Percentiles rank a stretch among this genome's conserved stretches.
phyloP scores from a whole-genome alignment of 2,797 vertebrate genomes.

The Sebastes jordani region DNA sequence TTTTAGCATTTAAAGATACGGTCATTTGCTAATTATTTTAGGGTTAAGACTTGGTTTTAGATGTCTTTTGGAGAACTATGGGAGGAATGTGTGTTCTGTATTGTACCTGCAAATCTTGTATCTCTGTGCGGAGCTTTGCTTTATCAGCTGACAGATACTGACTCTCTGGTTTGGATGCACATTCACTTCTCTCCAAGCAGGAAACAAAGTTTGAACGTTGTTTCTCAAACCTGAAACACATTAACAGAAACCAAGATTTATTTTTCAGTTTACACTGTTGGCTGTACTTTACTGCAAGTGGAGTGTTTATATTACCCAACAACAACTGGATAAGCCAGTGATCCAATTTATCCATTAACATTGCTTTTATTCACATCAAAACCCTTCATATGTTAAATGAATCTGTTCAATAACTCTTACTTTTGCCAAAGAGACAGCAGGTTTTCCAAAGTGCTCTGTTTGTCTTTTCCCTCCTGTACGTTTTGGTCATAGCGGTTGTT shows the following conservation, averaged over 20 bases:
- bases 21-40: neutral
- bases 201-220: slow-evolving; percentile 85
- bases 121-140: slow-evolving; percentile 86
- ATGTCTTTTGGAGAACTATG: neutral
- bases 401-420: slow-evolving; percentile 66
- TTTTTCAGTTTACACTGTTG: neutral
- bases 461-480: slow-evolving; percentile 82
- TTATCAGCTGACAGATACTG: slow-evolving; percentile 86
- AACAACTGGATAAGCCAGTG: neutral
- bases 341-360: neutral
- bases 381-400: neutral
- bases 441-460: slow-evolving; percentile 85
- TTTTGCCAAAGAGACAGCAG: slow-evolving; percentile 91
- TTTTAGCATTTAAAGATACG: neutral
- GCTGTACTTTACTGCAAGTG: neutral
- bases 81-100: neutral
- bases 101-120: slow-evolving; percentile 87
- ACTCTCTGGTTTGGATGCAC: slow-evolving; percentile 75
- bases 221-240: slow-evolving; percentile 89
- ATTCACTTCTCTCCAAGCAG: slow-evolving; percentile 90
- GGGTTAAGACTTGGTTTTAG: neutral
- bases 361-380: neutral
- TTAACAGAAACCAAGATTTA: neutral
- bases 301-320: neutral
- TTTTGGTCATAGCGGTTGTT: slow-evolving; percentile 81